Percentiles rank a stretch among this genome's conserved stretches.
These are phyloP conservation scores for Bombus superbus DNA, from an alignment of 1,140 invertebrate species.

Conservation along the genomic window DNA sequence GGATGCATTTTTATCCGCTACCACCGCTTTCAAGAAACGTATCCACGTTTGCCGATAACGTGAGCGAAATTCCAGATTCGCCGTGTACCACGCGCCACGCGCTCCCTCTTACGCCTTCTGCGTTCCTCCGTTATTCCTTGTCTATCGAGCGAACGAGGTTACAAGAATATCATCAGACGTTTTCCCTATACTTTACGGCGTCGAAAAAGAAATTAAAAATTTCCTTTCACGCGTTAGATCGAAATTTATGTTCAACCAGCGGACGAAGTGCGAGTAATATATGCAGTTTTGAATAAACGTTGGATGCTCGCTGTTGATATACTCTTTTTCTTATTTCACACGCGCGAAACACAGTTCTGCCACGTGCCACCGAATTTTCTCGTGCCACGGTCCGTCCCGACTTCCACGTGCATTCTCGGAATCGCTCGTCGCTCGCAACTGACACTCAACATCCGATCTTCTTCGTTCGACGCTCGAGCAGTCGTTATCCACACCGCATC, in stretches of 20 bases:
- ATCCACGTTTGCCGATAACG: constrained; percentile 51
- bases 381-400: no score
- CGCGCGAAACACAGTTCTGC: background rate
- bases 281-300: no score
- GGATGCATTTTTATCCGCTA: constrained; percentile 66
- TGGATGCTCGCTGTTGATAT: background rate
- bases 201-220: no score
- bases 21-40: constrained; percentile 58
- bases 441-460: background rate
- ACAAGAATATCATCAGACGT: no score
- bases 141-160: no score
- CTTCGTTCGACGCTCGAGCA: background rate
- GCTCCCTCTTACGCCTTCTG: no score
- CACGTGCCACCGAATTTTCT: background rate
- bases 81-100: background rate
- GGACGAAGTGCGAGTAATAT: no score
- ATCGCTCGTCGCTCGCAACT: background rate
- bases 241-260: background rate
- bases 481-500: background rate
- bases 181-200: no score
- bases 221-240: background rate
- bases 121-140: no score
- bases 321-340: background rate
- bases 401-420: background rate
- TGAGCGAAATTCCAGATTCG: constrained; percentile 54